Percentiles rank a stretch among this genome's conserved stretches.
Conservation (phyloP, 2,888 invertebrate genomes). For the Nomada lathburiana region DNA sequence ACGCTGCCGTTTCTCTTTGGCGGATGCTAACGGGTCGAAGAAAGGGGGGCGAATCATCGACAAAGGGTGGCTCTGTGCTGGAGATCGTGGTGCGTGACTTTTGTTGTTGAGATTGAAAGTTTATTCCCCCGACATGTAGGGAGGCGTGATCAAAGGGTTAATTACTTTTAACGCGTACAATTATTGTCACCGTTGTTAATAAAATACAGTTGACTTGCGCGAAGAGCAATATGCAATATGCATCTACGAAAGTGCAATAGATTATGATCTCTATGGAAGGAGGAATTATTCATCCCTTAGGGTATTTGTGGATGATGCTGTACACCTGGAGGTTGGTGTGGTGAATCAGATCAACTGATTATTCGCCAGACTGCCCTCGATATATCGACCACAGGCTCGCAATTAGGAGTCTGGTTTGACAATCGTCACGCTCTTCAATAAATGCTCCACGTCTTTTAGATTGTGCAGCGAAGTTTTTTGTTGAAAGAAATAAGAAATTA, state of each 20-base stretch:
- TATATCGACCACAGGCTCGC: slow-evolving; percentile 54
- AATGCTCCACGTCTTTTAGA: no score
- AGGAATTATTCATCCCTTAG: background rate
- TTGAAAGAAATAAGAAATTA: no score
- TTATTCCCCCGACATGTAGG: no score
- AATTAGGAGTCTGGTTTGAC: slow-evolving; percentile 52
- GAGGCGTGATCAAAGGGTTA: no score
- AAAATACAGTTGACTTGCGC: no score
- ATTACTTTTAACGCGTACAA: no score
- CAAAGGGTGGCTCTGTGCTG: background rate
- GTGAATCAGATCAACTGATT: slow-evolving; percentile 49
- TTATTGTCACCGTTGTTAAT: no score
- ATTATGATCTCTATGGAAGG: background rate
- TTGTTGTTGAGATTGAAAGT: background rate
- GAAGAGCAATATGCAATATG: no score
- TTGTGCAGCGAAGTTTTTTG: no score
- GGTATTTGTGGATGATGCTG: slow-evolving; percentile 13
- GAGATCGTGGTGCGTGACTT: background rate
- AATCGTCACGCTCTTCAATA: background rate
- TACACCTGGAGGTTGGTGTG: slow-evolving; percentile 22
- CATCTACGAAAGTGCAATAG: no score
- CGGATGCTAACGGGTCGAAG: no score
- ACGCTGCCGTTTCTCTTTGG: background rate
- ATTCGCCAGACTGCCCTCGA: slow-evolving; percentile 35
- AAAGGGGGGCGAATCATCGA: background rate